Conservation (phyloP, 2,888 invertebrate species). For the Lasiommata megera region DNA sequence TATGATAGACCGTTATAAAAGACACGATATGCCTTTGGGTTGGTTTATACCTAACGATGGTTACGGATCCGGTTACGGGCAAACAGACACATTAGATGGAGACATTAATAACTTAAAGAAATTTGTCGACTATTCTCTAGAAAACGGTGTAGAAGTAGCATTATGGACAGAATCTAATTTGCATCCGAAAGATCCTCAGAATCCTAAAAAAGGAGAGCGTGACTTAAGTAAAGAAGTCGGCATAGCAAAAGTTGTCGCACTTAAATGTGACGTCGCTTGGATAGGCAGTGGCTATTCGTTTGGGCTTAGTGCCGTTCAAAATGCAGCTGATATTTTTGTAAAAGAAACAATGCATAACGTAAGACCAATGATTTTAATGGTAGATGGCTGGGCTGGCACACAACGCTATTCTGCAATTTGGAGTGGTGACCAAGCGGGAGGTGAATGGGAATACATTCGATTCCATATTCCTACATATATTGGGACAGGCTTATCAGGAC, state of each 20-base stretch:
- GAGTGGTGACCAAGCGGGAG: constrained; percentile 72
- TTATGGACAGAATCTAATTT: constrained; percentile 72
- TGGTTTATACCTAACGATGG: constrained; percentile 76
- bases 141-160: constrained; percentile 63
- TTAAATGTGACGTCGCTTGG: constrained; percentile 76
- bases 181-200: constrained; percentile 56
- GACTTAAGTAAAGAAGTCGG: constrained; percentile 64
- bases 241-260: constrained; percentile 59
- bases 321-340: constrained; percentile 56
- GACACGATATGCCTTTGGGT: constrained; percentile 65
- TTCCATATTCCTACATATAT: constrained; percentile 74
- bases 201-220: constrained; percentile 71
- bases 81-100: constrained; percentile 63
- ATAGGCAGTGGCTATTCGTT: constrained; percentile 70
- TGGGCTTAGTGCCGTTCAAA: constrained; percentile 62
- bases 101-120: constrained; percentile 64
- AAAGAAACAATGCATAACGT: constrained; percentile 43
- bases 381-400: constrained; percentile 74
- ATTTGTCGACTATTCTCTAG: constrained; percentile 58
- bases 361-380: constrained; percentile 65
- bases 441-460: constrained; percentile 72
- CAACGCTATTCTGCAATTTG: constrained; percentile 69
- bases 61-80: constrained; percentile 71
- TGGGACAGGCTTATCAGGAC: constrained; percentile 67
- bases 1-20: constrained; percentile 69